phyloP scores from a whole-genome alignment of 2,797 vertebrate species.

The Sebastes diaconus region DNA sequence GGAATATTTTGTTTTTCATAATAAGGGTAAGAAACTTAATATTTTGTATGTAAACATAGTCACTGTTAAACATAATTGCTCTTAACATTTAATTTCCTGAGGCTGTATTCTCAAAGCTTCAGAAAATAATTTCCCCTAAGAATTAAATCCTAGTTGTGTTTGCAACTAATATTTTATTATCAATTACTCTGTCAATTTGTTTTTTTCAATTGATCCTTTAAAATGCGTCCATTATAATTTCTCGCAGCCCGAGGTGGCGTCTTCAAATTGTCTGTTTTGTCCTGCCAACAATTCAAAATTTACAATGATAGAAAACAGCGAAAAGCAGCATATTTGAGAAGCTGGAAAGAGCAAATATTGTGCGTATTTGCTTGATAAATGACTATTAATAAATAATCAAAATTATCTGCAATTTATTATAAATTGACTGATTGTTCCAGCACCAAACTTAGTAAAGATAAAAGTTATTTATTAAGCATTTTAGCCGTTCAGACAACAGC shows the following conservation, averaged over 20 bases:
- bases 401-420: neutral
- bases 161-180: neutral
- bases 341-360: neutral
- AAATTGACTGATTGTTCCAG: neutral
- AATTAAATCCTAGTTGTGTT: neutral
- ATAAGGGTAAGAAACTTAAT: no score
- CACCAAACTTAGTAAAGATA: neutral
- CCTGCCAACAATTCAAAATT: neutral
- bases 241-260: neutral
- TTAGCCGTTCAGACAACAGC: neutral
- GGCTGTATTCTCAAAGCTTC: neutral
- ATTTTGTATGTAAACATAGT: no score
- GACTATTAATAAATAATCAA: neutral
- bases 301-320: neutral
- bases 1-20: no score
- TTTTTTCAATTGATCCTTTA: neutral
- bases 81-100: slow-evolving; percentile 8
- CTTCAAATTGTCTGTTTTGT: neutral
- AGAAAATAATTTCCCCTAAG: neutral
- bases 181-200: neutral
- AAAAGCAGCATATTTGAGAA: neutral
- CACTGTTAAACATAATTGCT: neutral
- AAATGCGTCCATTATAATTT: neutral
- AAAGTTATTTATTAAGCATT: neutral
- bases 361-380: neutral